phyloP scores from a whole-genome alignment of 1,140 invertebrate genomes.

The Macrosteles quadrilineatus region DNA sequence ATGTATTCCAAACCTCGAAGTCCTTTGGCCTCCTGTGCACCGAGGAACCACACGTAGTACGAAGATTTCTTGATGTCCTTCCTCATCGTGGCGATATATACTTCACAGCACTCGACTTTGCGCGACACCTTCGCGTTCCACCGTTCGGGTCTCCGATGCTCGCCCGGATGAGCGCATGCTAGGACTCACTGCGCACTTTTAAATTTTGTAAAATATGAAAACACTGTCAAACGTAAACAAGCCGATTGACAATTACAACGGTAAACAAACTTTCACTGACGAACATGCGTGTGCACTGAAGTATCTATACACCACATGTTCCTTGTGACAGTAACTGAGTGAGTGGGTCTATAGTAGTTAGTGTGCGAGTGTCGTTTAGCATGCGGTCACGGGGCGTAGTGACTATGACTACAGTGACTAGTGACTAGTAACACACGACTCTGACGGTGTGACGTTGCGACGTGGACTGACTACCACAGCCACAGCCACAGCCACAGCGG shows the following conservation, averaged over 20 bases:
- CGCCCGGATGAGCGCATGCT: not conserved
- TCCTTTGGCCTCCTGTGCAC: constrained; percentile 91
- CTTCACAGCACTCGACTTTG: not conserved
- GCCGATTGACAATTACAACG: no score
- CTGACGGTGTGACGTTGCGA: not conserved
- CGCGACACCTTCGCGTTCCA: not conserved
- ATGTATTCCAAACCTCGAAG: constrained; percentile 80
- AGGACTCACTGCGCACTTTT: not conserved
- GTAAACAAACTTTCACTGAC: not conserved
- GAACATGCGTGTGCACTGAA: constrained; percentile 6
- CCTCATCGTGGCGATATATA: constrained; percentile 51
- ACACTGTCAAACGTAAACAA: no score
- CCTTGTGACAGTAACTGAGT: not conserved
- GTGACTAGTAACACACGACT: no score
- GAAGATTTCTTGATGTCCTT: constrained; percentile 93
- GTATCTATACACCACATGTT: not conserved
- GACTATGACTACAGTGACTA: no score
- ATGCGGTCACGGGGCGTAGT: not conserved
- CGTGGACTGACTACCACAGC: not conserved
- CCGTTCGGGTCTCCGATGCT: not conserved
- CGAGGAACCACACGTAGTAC: constrained; percentile 98
- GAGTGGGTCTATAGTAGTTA: not conserved
- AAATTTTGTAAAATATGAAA: not conserved
- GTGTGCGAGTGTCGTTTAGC: not conserved
- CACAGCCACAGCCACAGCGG: not conserved